Evolutionary conservation across 2,888 invertebrate genomes (phyloP).

Genomic region (Nemapogon koenigi): DNA sequence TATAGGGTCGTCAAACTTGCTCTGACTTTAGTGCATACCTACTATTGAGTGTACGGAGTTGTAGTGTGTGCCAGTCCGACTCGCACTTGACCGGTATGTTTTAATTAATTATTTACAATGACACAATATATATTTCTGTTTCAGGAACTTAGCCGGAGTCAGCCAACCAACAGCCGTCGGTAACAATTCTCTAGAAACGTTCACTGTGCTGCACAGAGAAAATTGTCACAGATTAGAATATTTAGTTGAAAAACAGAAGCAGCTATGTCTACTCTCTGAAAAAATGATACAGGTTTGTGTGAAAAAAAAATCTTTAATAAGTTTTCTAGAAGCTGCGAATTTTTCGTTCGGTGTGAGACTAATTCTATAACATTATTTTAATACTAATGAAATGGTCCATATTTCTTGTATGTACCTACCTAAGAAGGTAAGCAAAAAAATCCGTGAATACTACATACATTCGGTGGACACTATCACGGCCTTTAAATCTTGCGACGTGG

Average conservation of each 20-base stretch:
- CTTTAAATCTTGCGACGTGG: too few relatives aligned
- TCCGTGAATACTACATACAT: too few relatives aligned
- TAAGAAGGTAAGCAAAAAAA: too few relatives aligned
- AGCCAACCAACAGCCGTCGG: slow-evolving; percentile 22
- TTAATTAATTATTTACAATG: background rate
- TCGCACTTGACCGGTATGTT: too few relatives aligned
- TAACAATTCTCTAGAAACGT: slow-evolving; percentile 39
- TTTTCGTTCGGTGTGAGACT: background rate
- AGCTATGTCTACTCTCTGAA: slow-evolving; percentile 74
- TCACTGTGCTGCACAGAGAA: slow-evolving; percentile 62
- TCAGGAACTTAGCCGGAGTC: slow-evolving; percentile 52
- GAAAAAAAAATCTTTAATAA: slow-evolving; percentile 23
- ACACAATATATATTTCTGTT: slow-evolving; percentile 15
- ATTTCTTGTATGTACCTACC: too few relatives aligned
- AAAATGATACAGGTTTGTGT: slow-evolving; percentile 77
- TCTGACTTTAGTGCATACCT: too few relatives aligned
- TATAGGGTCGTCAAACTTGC: too few relatives aligned
- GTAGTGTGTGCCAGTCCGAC: too few relatives aligned
- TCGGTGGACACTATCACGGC: too few relatives aligned
- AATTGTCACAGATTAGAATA: slow-evolving; percentile 74
- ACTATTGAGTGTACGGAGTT: too few relatives aligned
- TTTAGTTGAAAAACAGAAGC: slow-evolving; percentile 75
- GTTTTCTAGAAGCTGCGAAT: background rate
- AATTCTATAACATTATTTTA: slow-evolving; percentile 1
- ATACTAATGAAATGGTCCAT: slow-evolving; percentile 1